Conservation (phyloP, 2,888 invertebrate species). For the Coremacera marginata region DNA sequence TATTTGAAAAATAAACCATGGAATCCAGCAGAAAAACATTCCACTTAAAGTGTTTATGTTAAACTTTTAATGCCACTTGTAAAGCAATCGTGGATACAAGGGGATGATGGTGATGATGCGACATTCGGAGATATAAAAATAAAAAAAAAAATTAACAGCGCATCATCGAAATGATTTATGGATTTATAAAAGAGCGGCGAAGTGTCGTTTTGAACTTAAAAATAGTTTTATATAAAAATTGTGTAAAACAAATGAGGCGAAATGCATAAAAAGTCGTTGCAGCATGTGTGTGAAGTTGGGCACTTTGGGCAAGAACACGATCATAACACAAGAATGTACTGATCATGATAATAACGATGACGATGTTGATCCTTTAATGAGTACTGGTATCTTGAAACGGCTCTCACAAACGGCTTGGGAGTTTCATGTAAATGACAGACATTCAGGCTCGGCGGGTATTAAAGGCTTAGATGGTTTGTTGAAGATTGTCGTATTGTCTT, state of each 20-base stretch:
- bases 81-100: not conserved
- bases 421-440: not conserved
- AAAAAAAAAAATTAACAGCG: conserved; percentile 15
- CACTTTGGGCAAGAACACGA: not conserved
- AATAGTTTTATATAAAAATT: not conserved
- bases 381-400: not conserved
- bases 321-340: not conserved
- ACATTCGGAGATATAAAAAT: not conserved
- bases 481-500: not conserved
- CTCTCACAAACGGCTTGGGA: not conserved
- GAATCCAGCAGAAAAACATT: not conserved
- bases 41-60: conserved; percentile 12
- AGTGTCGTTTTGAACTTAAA: conserved; percentile 37
- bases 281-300: not conserved
- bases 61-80: conserved; percentile 33
- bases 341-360: not conserved
- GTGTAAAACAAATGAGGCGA: not conserved
- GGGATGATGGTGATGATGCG: not conserved
- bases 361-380: not conserved
- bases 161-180: conserved; percentile 56
- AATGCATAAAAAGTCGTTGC: conserved; percentile 3
- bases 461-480: not conserved
- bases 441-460: not conserved
- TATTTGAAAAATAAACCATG: conserved; percentile 6
- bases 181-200: conserved; percentile 62